Conservation (phyloP, 2,797 vertebrate species). For the Amazona ochrocephala region DNA sequence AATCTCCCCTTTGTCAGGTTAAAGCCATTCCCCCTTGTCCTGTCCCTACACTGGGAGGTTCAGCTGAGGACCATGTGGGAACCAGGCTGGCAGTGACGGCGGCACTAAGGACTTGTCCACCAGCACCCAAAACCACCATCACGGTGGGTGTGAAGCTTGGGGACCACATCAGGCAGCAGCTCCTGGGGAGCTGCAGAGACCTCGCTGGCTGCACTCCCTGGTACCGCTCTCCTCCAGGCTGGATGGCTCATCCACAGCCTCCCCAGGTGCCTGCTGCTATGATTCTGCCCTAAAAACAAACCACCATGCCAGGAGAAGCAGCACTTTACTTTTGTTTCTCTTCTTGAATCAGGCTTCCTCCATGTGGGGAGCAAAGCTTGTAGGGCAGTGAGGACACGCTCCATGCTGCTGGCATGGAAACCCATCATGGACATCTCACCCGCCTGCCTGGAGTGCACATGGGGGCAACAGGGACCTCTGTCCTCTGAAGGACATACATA, state of each 20-base stretch:
- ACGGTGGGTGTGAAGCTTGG: background rate
- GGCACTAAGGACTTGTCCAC: background rate
- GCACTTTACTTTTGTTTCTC: background rate
- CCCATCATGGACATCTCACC: fast-evolving
- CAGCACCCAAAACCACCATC: background rate
- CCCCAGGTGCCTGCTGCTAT: background rate
- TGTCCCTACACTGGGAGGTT: background rate
- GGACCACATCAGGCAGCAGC: background rate
- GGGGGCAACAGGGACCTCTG: background rate
- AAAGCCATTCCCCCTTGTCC: background rate
- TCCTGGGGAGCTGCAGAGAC: background rate
- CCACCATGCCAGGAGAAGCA: background rate
- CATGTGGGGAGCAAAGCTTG: fast-evolving
- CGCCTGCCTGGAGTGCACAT: background rate
- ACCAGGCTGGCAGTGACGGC: background rate
- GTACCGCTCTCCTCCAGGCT: background rate
- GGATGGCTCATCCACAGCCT: background rate
- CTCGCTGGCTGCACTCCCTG: background rate
- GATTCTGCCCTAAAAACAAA: background rate
- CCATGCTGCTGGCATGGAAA: fast-evolving
- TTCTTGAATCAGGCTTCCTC: background rate
- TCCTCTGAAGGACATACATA: fast-evolving
- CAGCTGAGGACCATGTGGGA: background rate
- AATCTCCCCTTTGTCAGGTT: background rate
- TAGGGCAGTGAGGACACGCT: background rate